Evolutionary conservation across 2,888 invertebrate genomes (phyloP), one percentile per base, ranked within the genome.

Genomic region (Ichneumoninae sp.): DNA sequence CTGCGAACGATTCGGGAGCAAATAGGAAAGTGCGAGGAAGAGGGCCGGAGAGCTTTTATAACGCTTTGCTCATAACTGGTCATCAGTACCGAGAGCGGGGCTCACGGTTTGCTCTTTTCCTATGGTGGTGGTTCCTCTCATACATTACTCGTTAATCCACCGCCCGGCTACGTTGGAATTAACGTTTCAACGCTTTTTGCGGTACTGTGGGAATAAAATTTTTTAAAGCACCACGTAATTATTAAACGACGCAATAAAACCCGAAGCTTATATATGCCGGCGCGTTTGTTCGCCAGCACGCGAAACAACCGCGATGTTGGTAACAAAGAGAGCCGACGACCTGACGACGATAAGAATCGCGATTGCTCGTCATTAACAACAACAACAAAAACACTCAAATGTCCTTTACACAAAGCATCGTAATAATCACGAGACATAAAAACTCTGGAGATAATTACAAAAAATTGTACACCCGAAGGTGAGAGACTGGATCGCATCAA

Each of bases 81-180:
- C 75, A 57, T 66, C 75, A 60, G 80, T 66, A 71, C 63, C 74
- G 65, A 63, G 78, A 40, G 68, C 71, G 52, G 50, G 8, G 16
- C 54, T 57, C 60, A 3, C 44, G 22, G 47, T 13, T 60, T 33
- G n/a, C 68, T 66, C 22, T 19, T 60, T 50, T 16, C 52, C 13
- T 36, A 7, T 30, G 50, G 33, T 74, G 65, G 66, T 50, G 83
- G 16, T 26, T 47, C 19, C 74, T 74, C 74, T 80, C 80, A 71
- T 83, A 76, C 75, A 83, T 71, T 83, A 83, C 75, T 83, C 83
- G 79, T 80, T 83, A 83, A 80, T 83, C 66, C 71, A 76, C 79
- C 79, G 26, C 36, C 36, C 65, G 50, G 13, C 50, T 80, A 80
- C 70, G 66, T 63, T 63, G 80, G 44, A 66, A 83, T 83, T 80